Base-by-base conservation (phyloP, 1,140 invertebrate species). In the Hylyphantes graminicola region DNA sequence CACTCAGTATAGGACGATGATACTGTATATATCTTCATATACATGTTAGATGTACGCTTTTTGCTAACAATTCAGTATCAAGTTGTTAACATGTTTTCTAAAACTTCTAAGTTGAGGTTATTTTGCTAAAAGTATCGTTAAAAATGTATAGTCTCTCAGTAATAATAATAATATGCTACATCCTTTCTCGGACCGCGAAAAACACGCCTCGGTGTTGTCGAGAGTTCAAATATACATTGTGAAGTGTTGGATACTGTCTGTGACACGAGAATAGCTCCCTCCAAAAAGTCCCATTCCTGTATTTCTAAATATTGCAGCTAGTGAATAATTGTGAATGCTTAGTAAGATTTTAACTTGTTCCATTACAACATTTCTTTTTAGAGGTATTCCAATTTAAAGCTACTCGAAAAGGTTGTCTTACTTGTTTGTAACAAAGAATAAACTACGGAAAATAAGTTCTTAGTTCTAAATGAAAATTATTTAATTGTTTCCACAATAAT, bases 61-160 rank as follows among this genome's bases (percentile, higher is more conserved):
- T 78, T 81, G 79, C 79, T 81, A 81, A 81, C 79, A 81, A 81
- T 81, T 81, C 79, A 81, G 79, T 81, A 81, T 81, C 79, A 81
- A 73, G 79, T 80, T 80, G 77, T 81, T 81, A 81, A 81, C 79
- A 73, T 67, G 57, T 72, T 81, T 48, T 80, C 65, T 81, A 81
- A 73, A 81, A 81, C 79, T 81, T 64, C 80, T 83, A 85, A 64
- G 63, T 85, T 63, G 72, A 76, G 74, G 73, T 85, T 77, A 76
- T 77, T n/a, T 85, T 65, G 74, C 82, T 85, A 76, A 85, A 85
- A 85, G 59, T 85, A 54, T 68, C 63, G 19, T 35, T 65, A 85
- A 83, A 83, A 83, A 64, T 83, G 63, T 83, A 83, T 72, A 83
- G 19, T 83, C 53, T 67, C 21, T 74, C 35, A 35, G 35, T 35